Evolutionary conservation across 2,113 vertebrate genomes (phyloP).

Genomic region (Malurus alboscapulatus): DNA sequence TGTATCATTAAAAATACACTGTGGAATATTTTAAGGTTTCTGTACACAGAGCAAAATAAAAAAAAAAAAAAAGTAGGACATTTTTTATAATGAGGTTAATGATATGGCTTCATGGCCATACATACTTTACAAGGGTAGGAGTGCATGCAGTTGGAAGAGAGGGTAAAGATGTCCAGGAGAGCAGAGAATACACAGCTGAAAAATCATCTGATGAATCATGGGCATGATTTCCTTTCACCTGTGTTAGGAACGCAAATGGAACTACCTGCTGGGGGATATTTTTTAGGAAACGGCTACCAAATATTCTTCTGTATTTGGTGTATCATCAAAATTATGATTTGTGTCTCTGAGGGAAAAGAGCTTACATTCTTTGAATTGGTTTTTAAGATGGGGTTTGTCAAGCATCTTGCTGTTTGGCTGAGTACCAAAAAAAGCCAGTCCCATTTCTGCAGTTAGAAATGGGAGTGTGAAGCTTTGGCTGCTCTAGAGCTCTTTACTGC

Average conservation of each 20-base stretch:
- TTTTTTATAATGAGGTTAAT: neutral
- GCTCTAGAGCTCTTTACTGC: neutral
- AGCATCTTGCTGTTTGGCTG: neutral
- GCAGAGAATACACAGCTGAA: neutral
- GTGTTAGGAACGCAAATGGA: neutral
- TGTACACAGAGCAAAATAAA: neutral
- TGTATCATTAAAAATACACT: neutral
- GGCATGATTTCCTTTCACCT: neutral
- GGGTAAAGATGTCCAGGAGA: neutral
- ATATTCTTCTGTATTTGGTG: neutral
- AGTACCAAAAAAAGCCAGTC: neutral
- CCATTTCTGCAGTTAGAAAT: neutral
- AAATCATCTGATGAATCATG: neutral
- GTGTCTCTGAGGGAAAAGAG: neutral
- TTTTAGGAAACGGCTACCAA: neutral
- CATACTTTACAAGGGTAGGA: neutral
- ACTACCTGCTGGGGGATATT: neutral
- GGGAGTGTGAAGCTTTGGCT: neutral
- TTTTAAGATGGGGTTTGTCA: neutral
- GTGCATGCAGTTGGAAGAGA: neutral
- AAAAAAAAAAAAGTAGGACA: neutral
- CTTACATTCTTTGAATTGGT: fast-evolving
- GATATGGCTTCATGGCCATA: neutral
- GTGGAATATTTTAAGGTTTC: neutral
- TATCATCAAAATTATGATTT: neutral